phyloP scores from a whole-genome alignment of 2,888 invertebrate genomes.

The Nomada goodeniana region DNA sequence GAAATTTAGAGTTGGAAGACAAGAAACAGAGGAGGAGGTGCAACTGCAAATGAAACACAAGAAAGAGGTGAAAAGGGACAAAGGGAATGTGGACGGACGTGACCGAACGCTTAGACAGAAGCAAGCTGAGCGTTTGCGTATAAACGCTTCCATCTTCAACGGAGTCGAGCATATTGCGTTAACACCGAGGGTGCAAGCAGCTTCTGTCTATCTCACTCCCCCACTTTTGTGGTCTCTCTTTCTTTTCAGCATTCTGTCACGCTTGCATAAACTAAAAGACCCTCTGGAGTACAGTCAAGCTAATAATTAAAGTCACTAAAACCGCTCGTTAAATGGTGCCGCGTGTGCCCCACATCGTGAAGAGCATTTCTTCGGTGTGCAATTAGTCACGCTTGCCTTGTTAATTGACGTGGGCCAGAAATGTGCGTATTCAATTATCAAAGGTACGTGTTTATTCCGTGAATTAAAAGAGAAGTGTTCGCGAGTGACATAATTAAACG shows the following conservation, averaged over 20 bases:
- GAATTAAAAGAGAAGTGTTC: background rate
- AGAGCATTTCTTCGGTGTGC: background rate
- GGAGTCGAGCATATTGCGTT: constrained; percentile 79
- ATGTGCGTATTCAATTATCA: background rate
- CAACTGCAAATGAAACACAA: constrained; percentile 3
- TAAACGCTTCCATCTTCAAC: constrained; percentile 67
- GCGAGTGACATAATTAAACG: no score
- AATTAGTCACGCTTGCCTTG: constrained; percentile 28
- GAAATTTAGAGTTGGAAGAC: constrained; percentile 7
- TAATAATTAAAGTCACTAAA: constrained; percentile 82
- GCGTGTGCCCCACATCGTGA: constrained; percentile 35
- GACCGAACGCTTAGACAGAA: constrained; percentile 55
- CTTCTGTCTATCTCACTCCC: constrained; percentile 66
- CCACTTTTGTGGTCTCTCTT: constrained; percentile 28
- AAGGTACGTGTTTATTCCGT: background rate
- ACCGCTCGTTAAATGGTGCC: constrained; percentile 76
- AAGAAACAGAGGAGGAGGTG: constrained; percentile 6
- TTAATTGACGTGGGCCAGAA: constrained; percentile 9
- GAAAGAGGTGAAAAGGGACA: constrained; percentile 33
- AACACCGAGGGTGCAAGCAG: constrained; percentile 82
- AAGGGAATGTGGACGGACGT: constrained; percentile 61
- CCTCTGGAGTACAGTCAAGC: constrained; percentile 74
- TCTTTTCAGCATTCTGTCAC: constrained; percentile 51
- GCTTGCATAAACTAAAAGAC: constrained; percentile 46
- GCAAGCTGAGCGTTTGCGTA: constrained; percentile 53